A percentile compares a stretch with the other conserved stretches of the same genome.
Conservation (phyloP, 2,888 invertebrate genomes). For the Mesorhabditis belari region DNA sequence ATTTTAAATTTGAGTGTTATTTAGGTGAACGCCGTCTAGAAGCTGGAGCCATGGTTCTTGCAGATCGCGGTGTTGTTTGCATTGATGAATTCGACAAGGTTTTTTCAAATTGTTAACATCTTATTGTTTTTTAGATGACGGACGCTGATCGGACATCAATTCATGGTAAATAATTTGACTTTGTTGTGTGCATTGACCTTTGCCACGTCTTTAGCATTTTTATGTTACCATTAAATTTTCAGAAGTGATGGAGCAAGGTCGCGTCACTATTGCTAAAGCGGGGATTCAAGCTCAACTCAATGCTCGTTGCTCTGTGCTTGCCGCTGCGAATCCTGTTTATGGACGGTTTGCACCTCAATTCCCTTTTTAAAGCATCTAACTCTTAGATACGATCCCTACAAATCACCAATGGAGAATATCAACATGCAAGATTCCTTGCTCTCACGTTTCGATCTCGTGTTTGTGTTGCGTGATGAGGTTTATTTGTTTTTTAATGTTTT, state of each 20-base stretch:
- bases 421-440: conserved; percentile 91
- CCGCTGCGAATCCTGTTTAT: conserved; percentile 99
- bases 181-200: too few species aligned
- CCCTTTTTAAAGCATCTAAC: background rate
- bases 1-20: too few species aligned
- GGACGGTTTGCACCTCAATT: conserved; percentile 66
- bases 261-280: conserved; percentile 91
- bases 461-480: conserved; percentile 88
- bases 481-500: conserved; percentile 5
- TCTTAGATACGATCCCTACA: conserved; percentile 87
- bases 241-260: conserved; percentile 99
- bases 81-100: conserved; percentile 85
- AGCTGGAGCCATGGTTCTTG: conserved; percentile 99
- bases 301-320: conserved; percentile 91
- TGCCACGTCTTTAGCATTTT: too few species aligned
- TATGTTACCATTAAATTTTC: too few species aligned
- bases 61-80: conserved; percentile 94
- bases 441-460: conserved; percentile 94
- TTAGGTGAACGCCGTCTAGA: conserved; percentile 42
- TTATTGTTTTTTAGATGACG: conserved; percentile 79
- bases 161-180: too few species aligned
- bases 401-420: conserved; percentile 99
- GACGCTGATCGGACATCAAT: conserved; percentile 97
- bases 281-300: conserved; percentile 90
- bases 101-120: too few species aligned